Percentiles rank a stretch among this genome's conserved stretches.
phyloP scores from a whole-genome alignment of 2,888 invertebrate species.

The Cephus nigrinus region DNA sequence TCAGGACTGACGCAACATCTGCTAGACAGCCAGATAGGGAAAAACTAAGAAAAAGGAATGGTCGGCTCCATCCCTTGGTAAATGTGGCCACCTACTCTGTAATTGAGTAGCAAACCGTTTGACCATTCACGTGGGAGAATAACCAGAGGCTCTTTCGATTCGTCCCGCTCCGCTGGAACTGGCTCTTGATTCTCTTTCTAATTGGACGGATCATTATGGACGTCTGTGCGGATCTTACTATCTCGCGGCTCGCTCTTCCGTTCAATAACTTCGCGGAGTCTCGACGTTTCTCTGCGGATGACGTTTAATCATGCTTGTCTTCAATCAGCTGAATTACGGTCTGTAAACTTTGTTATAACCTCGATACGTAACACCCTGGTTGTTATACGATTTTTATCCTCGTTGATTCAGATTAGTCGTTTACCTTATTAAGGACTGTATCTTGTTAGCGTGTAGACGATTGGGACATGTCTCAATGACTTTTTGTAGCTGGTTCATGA shows the following conservation, averaged over 20 bases:
- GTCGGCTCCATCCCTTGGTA: not conserved
- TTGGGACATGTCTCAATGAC: no score
- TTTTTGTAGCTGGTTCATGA: not conserved
- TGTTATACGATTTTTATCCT: not conserved
- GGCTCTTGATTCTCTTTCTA: not conserved
- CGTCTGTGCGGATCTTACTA: not conserved
- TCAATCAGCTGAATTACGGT: not conserved
- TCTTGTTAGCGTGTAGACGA: no score
- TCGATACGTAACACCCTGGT: not conserved
- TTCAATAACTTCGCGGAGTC: not conserved
- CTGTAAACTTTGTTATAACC: not conserved
- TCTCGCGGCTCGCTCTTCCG: not conserved
- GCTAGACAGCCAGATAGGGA: conserved; percentile 11
- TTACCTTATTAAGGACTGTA: not conserved
- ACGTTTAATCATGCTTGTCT: not conserved
- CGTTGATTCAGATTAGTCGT: not conserved
- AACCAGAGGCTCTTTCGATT: not conserved
- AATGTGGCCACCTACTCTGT: not conserved
- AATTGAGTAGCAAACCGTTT: not conserved
- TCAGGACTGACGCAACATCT: conserved; percentile 18
- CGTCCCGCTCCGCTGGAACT: not conserved
- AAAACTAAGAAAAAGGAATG: not conserved
- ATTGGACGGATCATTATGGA: not conserved
- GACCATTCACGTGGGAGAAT: not conserved
- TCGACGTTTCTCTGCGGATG: not conserved